These are phyloP conservation scores for Lasioglossum marginatum DNA, from an alignment of 2,888 invertebrate species.

Conservation along the genomic window DNA sequence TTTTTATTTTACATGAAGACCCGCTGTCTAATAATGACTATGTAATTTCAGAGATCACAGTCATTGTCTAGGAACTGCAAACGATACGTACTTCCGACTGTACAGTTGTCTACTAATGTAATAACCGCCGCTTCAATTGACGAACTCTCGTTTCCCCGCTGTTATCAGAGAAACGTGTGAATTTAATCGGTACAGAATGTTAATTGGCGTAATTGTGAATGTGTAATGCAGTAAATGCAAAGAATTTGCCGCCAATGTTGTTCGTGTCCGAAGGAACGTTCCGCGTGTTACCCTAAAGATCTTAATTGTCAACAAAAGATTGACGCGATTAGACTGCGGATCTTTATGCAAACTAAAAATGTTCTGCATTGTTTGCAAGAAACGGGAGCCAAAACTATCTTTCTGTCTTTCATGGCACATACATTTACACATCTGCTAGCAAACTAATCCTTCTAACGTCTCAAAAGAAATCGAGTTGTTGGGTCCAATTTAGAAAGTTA, in stretches of 20 bases:
- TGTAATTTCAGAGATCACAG: slow-evolving; percentile 27
- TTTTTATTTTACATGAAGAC: too few species aligned
- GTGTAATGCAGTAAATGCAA: background rate
- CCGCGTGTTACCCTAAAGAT: background rate
- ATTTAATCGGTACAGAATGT: slow-evolving; percentile 23
- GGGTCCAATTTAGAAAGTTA: too few species aligned
- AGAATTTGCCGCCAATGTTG: background rate
- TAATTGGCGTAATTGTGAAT: slow-evolving; percentile 5
- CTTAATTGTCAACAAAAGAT: background rate
- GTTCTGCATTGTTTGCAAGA: too few species aligned
- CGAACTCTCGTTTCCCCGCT: slow-evolving; percentile 47
- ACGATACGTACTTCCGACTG: slow-evolving; percentile 53
- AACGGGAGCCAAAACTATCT: background rate
- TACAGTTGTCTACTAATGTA: slow-evolving; percentile 52
- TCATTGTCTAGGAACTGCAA: slow-evolving; percentile 35
- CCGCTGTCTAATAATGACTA: background rate
- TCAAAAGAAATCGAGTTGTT: too few species aligned
- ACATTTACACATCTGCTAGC: too few species aligned
- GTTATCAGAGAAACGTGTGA: slow-evolving; percentile 37
- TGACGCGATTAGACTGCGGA: too few species aligned
- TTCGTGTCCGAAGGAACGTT: background rate
- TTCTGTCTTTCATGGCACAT: background rate
- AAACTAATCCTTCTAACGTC: too few species aligned
- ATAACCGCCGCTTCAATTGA: slow-evolving; percentile 57
- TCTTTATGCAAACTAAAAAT: too few species aligned